Percentiles rank a stretch among this genome's conserved stretches.
Evolutionary conservation across 1,140 invertebrate species (phyloP).

Genomic region (Helicoverpa armigera): DNA sequence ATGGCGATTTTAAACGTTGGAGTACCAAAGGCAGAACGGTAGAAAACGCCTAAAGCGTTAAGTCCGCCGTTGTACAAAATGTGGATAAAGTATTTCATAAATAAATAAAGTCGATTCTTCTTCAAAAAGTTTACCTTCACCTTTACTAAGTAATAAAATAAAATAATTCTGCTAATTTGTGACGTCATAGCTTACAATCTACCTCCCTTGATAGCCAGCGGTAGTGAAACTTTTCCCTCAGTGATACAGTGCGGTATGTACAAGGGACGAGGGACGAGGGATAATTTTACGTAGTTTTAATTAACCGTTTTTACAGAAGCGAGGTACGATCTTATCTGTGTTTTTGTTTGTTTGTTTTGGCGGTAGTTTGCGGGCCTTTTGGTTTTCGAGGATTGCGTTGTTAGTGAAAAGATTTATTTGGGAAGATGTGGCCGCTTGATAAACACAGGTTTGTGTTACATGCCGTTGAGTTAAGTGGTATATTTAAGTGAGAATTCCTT

Average conservation of each 20-base stretch:
- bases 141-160: too few relatives aligned
- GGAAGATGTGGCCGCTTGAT: not conserved
- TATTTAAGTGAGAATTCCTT: too few relatives aligned
- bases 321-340: conserved; percentile 27
- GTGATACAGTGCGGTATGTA: not conserved
- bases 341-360: conserved; percentile 15
- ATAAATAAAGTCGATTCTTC: too few relatives aligned
- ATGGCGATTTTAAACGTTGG: too few relatives aligned
- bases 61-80: too few relatives aligned
- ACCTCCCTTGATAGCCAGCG: not conserved
- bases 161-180: conserved; percentile 52
- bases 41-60: too few relatives aligned
- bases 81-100: too few relatives aligned
- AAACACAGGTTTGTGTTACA: not conserved
- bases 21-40: too few relatives aligned
- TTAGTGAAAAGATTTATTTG: conserved; percentile 1
- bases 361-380: conserved; percentile 13
- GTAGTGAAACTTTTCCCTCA: conserved; percentile 29
- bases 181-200: conserved; percentile 15
- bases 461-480: not conserved
- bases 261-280: not conserved
- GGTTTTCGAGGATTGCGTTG: not conserved
- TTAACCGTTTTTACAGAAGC: conserved; percentile 35
- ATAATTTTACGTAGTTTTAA: conserved; percentile 39
- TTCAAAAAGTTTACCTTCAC: too few relatives aligned